Evolutionary conservation across 2,113 vertebrate genomes (phyloP).

Genomic region (Neolamprologus variostigma): DNA sequence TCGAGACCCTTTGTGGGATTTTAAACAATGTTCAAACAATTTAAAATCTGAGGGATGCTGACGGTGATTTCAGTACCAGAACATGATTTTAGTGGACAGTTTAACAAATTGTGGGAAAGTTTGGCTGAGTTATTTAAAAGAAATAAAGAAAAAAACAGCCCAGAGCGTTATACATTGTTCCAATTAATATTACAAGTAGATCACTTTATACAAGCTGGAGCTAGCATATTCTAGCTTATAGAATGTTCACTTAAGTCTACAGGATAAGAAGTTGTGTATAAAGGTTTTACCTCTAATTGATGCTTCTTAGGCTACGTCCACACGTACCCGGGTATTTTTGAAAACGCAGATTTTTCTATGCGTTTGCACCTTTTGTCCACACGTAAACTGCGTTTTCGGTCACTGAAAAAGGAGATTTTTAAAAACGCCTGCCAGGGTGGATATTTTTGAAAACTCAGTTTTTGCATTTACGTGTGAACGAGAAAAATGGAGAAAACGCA

Average conservation of each 20-base stretch:
- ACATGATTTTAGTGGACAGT: neutral
- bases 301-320: neutral
- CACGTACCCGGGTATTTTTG: too few species aligned
- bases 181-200: neutral
- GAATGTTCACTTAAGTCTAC: neutral
- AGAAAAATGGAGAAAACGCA: too few species aligned
- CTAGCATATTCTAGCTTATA: neutral
- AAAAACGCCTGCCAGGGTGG: too few species aligned
- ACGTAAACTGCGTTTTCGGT: too few species aligned
- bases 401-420: too few species aligned
- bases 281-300: neutral
- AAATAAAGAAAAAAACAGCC: neutral
- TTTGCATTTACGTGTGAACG: rapidly evolving
- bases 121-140: neutral
- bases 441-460: too few species aligned
- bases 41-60: neutral
- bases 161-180: neutral
- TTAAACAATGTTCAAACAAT: neutral
- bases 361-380: too few species aligned
- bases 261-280: neutral
- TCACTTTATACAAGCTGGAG: neutral
- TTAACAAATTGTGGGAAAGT: neutral
- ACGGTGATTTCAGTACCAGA: neutral
- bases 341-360: too few species aligned
- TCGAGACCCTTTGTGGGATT: neutral